Conservation (phyloP, 2,888 invertebrate species). For the Lochmaea capreae region DNA sequence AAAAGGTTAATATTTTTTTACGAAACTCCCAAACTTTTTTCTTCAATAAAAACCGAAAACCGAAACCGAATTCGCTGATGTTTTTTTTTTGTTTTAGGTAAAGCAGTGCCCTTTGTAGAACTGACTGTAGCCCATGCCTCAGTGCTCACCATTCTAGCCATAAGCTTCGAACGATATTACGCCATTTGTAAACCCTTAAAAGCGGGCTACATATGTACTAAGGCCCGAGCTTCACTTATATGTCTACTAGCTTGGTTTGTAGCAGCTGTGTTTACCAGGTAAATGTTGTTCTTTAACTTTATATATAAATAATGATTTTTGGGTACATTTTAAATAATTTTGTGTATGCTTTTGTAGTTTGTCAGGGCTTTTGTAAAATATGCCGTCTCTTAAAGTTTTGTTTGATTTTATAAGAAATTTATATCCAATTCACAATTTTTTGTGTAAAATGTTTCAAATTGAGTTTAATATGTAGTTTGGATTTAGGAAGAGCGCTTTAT, state of each 20-base stretch:
- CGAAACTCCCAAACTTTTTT: no score
- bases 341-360: neutral
- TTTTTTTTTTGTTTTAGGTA: slow-evolving; percentile 73
- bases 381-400: neutral
- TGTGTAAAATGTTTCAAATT: slow-evolving; percentile 9
- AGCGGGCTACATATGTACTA: slow-evolving; percentile 91
- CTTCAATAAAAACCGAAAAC: no score
- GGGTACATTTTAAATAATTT: neutral
- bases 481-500: slow-evolving; percentile 4
- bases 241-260: slow-evolving; percentile 87
- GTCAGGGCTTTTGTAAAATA: neutral
- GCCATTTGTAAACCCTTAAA: slow-evolving; percentile 93
- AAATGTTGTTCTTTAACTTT: slow-evolving; percentile 59
- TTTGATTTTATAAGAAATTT: no score
- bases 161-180: slow-evolving; percentile 87
- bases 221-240: slow-evolving; percentile 84
- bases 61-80: no score
- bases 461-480: slow-evolving; percentile 7
- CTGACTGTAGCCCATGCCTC: slow-evolving; percentile 92
- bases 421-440: no score
- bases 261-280: slow-evolving; percentile 89
- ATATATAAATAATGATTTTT: neutral
- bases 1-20: no score
- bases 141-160: slow-evolving; percentile 91
- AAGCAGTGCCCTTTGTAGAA: slow-evolving; percentile 92